These are phyloP conservation scores for Syngnathus acus DNA, from an alignment of 2,797 vertebrate species.

Conservation along the genomic window DNA sequence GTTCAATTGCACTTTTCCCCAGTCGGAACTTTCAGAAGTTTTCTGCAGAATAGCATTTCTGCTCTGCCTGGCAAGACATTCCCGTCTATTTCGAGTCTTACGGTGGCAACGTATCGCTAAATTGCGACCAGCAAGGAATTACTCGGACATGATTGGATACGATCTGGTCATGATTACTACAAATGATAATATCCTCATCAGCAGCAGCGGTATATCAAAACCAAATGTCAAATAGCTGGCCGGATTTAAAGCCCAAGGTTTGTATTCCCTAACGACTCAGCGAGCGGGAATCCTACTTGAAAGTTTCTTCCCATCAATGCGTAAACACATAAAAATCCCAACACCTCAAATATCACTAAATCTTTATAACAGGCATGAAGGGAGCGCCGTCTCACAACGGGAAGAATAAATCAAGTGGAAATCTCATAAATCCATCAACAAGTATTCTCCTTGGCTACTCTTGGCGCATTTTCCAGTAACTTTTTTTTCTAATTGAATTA, in stretches of 20 bases:
- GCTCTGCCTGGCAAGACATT: neutral
- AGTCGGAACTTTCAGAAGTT: neutral
- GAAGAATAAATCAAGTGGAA: neutral
- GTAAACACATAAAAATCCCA: neutral
- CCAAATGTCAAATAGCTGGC: neutral
- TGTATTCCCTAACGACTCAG: neutral
- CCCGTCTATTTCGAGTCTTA: neutral
- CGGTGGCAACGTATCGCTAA: too few species aligned
- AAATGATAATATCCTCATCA: neutral
- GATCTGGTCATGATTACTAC: neutral
- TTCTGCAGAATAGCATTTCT: neutral
- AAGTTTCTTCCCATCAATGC: neutral
- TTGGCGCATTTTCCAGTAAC: neutral
- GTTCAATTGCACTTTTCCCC: neutral
- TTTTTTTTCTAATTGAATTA: neutral
- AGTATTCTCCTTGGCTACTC: neutral
- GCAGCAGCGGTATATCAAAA: neutral
- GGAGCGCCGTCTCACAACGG: neutral
- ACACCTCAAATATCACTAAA: neutral
- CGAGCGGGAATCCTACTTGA: neutral
- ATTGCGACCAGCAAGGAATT: neutral
- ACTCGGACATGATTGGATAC: neutral
- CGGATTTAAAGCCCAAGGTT: neutral
- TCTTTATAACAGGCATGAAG: conserved; percentile 1
- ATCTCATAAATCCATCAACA: neutral